phyloP scores from a whole-genome alignment of 2,888 invertebrate species.

The Ametastegia equiseti region DNA sequence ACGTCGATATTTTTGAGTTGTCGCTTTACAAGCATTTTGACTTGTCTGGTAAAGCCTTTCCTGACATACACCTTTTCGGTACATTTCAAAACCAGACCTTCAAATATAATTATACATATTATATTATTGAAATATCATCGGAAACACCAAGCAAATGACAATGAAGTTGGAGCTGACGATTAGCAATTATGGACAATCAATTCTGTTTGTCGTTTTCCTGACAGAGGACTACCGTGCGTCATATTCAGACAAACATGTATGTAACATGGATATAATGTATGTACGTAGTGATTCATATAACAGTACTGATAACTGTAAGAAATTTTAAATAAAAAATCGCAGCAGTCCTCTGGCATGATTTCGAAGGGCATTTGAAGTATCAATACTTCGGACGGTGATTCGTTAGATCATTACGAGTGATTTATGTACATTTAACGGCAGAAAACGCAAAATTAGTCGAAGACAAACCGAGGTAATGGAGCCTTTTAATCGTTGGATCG shows the following conservation, averaged over 20 bases:
- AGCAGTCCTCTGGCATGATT: slow-evolving; percentile 22
- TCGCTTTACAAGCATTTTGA: too few relatives aligned
- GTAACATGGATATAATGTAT: not conserved
- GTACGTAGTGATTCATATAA: not conserved
- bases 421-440: not conserved
- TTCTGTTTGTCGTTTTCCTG: not conserved
- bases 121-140: not conserved
- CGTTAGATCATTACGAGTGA: not conserved
- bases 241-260: not conserved
- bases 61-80: not conserved
- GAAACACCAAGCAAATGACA: not conserved
- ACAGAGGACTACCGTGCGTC: slow-evolving; percentile 18
- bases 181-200: not conserved
- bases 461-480: slow-evolving; percentile 20
- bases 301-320: not conserved
- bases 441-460: not conserved
- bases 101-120: not conserved
- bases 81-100: not conserved
- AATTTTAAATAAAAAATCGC: not conserved
- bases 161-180: not conserved
- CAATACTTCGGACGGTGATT: not conserved
- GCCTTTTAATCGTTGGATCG: not conserved
- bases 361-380: not conserved
- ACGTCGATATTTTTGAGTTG: too few relatives aligned
- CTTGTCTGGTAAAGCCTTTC: too few relatives aligned